Conservation (phyloP, 2,888 invertebrate species). For the Phytoseiulus persimilis region DNA sequence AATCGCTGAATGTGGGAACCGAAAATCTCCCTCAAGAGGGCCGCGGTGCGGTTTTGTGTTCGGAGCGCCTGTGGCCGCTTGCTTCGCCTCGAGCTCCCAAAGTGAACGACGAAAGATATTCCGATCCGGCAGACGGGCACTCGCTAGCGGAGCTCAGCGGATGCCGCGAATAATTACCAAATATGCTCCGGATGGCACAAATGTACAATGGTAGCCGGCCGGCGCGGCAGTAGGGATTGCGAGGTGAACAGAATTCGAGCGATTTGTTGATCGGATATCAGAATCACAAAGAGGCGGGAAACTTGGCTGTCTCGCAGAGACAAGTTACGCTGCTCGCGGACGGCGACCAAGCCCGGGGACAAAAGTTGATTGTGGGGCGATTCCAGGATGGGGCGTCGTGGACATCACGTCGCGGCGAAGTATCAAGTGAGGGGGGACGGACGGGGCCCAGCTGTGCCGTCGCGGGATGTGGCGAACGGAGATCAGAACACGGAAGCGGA, state of each 20-base stretch:
- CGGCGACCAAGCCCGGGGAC: not conserved
- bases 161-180: not conserved
- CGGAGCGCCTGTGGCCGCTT: not conserved
- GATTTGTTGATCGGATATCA: not conserved
- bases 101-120: too few species aligned
- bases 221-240: too few species aligned
- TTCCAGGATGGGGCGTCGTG: not conserved
- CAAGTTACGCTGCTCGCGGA: not conserved
- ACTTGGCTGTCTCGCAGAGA: not conserved
- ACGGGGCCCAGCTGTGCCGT: not conserved
- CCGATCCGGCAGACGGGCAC: not conserved
- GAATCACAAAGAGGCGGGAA: not conserved
- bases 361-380: not conserved
- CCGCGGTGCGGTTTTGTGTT: too few species aligned
- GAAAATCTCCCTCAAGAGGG: too few species aligned
- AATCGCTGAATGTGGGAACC: too few species aligned
- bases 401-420: not conserved
- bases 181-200: not conserved
- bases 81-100: not conserved
- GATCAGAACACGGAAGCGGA: not conserved
- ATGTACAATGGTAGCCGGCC: not conserved
- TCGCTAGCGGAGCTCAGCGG: not conserved
- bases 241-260: not conserved
- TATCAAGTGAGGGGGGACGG: not conserved
- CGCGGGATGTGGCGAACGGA: not conserved